Evolutionary conservation across 2,888 invertebrate genomes (phyloP).

Genomic region (Abscondita cerata): DNA sequence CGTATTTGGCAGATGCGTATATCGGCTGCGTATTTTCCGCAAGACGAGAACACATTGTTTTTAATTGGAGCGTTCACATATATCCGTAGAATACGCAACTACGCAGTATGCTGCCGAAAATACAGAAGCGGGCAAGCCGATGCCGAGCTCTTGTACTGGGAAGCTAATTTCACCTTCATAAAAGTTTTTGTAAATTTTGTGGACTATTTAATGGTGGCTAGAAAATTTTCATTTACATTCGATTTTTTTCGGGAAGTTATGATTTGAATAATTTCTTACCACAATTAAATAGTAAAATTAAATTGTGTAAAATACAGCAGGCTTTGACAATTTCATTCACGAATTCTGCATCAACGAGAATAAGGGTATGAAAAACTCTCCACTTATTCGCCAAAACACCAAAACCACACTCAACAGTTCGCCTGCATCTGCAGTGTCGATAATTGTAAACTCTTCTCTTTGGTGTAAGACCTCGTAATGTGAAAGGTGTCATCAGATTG

Average conservation of each 20-base stretch:
- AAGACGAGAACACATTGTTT: not conserved
- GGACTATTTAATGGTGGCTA: no score
- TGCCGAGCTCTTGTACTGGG: not conserved
- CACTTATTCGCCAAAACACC: constrained; percentile 14
- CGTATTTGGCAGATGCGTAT: constrained; percentile 2
- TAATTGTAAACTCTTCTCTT: constrained; percentile 15
- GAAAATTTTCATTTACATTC: no score
- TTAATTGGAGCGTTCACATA: not conserved
- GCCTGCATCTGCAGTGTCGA: constrained; percentile 1
- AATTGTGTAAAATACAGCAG: constrained; percentile 14
- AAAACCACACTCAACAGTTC: constrained; percentile 6
- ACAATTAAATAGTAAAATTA: no score
- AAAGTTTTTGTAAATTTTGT: no score
- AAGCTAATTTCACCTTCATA: no score
- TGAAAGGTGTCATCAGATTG: constrained; percentile 16
- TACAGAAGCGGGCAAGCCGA: not conserved
- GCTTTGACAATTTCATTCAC: constrained; percentile 6
- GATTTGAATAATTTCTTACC: no score
- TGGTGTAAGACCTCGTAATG: not conserved
- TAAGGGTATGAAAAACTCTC: constrained; percentile 7
- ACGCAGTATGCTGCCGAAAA: not conserved
- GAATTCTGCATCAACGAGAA: not conserved
- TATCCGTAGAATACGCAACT: constrained; percentile 5
- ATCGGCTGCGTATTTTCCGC: constrained; percentile 2
- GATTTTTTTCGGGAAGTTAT: no score